These are phyloP conservation scores for Phrynosoma blainvillii DNA, from an alignment of 2,113 vertebrate species.

Conservation along the genomic window DNA sequence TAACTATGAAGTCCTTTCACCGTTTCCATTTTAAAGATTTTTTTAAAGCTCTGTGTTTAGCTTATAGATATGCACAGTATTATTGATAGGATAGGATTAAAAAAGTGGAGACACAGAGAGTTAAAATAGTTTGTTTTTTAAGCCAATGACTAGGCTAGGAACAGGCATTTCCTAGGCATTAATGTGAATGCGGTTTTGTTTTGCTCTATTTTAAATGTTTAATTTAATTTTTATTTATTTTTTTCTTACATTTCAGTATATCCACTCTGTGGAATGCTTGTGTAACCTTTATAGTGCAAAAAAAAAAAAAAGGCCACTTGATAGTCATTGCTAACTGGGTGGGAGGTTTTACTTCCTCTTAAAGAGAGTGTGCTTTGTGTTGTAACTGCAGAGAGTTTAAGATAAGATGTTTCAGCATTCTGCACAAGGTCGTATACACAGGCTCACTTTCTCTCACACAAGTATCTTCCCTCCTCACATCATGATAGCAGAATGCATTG, in stretches of 20 bases:
- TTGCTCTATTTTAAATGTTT: not conserved
- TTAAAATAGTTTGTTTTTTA: rapidly evolving
- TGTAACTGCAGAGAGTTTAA: not conserved
- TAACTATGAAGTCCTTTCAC: rapidly evolving
- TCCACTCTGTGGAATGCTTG: not conserved
- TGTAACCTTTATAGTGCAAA: not conserved
- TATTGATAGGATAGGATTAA: rapidly evolving
- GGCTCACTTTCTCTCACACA: not conserved
- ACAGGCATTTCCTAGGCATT: rapidly evolving
- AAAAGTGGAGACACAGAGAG: not conserved
- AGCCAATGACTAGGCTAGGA: not conserved
- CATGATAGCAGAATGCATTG: not conserved
- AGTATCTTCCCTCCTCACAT: not conserved
- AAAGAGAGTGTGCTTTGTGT: slow-evolving; percentile 25
- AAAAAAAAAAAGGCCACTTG: rapidly evolving
- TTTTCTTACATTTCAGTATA: not conserved
- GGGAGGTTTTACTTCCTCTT: not conserved
- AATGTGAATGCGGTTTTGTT: not conserved
- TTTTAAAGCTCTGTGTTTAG: rapidly evolving
- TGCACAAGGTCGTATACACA: not conserved
- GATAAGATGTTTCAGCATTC: not conserved
- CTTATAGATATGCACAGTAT: rapidly evolving
- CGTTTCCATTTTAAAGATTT: rapidly evolving
- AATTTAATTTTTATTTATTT: not conserved
- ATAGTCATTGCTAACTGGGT: rapidly evolving